Base-by-base conservation (phyloP, 2,888 invertebrate genomes). In the Oxycera nigricornis region DNA sequence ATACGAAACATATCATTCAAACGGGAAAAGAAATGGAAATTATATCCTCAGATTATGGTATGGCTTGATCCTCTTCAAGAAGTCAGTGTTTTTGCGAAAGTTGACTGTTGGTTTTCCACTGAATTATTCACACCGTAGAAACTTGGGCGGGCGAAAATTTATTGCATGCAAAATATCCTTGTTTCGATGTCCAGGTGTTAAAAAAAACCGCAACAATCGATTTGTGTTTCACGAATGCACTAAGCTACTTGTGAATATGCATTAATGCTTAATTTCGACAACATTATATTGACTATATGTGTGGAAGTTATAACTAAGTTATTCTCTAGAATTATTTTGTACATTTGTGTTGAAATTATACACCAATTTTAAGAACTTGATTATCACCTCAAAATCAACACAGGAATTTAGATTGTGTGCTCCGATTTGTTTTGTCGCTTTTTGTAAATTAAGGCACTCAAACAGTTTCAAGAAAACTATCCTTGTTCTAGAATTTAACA, bases 141-240 rank as follows among this genome's bases (percentile, higher is more conserved):
- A 70, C 70, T n/a, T 39, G 22, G 72, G 52, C 72, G 72, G 31
- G 59, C 72, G 72, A 72, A 72, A 57, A 59, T 35, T 59, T 59
- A 59, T 57, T 22, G n/a, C 41, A 70, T 30, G 30, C 3, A 1
- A 20, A 7, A 28, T 52, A 28, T 22, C 2, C 22, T 22, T 41
- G 35, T 41, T 17, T 9, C 46, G 46, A 46, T 35, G 11, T 35
- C 7, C n/a, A n/a, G n/a, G n/a, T 39, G 39, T 26, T 59, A 28
- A 22, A 17, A 59, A 22, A 22, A 59, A 22, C 59, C 28, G 59
- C 6, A 28, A 59, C 59, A 30, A 14, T n/a, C 24, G n/a, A n/a
- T n/a, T n/a, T n/a, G n/a, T n/a, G n/a, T n/a, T 46, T 46, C 17
- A 46, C 4, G 46, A 46, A 20, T 62, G 4, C 52, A 52, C 55